A percentile compares a stretch with the other conserved stretches of the same genome.
These are phyloP conservation scores for Sula dactylatra DNA, from an alignment of 2,113 vertebrate species.

Conservation along the genomic window DNA sequence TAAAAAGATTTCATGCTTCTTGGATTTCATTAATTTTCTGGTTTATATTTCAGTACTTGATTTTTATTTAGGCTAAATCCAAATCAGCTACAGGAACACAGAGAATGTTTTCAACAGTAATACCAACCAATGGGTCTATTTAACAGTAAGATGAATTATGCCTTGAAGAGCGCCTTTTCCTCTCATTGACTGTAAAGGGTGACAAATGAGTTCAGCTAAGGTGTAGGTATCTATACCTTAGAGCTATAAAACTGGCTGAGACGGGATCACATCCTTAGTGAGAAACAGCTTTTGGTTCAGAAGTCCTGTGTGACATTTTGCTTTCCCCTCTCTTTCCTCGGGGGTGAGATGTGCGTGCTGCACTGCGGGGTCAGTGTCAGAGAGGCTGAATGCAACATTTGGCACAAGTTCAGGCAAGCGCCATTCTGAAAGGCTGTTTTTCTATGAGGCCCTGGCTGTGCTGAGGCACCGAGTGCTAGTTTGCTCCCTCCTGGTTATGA, in stretches of 20 bases:
- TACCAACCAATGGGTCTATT: not conserved
- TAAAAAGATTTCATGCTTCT: not conserved
- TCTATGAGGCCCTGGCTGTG: not conserved
- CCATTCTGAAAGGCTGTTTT: not conserved
- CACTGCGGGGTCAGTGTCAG: not conserved
- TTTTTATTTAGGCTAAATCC: not conserved
- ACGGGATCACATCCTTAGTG: not conserved
- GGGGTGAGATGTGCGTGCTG: fast-evolving
- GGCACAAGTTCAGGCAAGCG: not conserved
- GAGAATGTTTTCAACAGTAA: not conserved
- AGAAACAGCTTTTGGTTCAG: not conserved
- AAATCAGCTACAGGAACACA: not conserved
- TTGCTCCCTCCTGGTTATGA: not conserved
- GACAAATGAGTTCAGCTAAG: not conserved
- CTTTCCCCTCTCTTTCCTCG: not conserved
- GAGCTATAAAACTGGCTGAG: not conserved
- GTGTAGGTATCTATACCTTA: not conserved
- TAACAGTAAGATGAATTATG: not conserved
- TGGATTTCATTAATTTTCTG: not conserved
- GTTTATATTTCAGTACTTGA: not conserved
- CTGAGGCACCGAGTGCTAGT: not conserved
- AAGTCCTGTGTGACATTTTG: not conserved
- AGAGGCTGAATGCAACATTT: not conserved
- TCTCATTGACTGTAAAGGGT: not conserved
- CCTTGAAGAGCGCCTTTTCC: not conserved